phyloP scores from a whole-genome alignment of 2,888 invertebrate species.

The Habroteleia sp. region DNA sequence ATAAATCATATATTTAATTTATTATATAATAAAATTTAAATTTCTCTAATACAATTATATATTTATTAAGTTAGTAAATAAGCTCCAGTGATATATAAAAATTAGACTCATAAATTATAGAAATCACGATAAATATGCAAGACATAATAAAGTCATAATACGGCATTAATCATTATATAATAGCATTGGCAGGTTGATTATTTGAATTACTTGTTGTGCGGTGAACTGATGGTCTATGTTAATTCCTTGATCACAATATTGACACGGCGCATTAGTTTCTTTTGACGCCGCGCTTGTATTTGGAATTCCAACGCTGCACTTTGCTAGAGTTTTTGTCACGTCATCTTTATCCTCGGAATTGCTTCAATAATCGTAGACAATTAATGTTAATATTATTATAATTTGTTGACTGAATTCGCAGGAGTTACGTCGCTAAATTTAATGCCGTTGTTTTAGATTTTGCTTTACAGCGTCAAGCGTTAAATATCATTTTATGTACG shows the following conservation, averaged over 20 bases:
- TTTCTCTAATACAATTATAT: too few relatives aligned
- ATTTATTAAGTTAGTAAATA: too few relatives aligned
- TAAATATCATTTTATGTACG: too few relatives aligned
- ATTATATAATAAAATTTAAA: too few relatives aligned
- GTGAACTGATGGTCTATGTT: constrained; percentile 41
- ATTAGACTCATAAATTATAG: neutral
- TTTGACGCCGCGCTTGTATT: constrained; percentile 23
- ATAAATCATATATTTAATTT: too few relatives aligned
- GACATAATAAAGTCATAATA: constrained; percentile 9
- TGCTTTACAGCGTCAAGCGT: too few relatives aligned
- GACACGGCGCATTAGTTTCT: constrained; percentile 35
- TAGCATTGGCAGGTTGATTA: constrained; percentile 26
- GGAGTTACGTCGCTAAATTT: constrained; percentile 21
- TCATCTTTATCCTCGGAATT: constrained; percentile 37
- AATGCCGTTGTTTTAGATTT: constrained; percentile 36
- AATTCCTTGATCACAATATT: constrained; percentile 51
- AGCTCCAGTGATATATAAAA: too few relatives aligned
- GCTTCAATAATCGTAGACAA: constrained; percentile 37
- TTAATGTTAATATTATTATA: constrained; percentile 50
- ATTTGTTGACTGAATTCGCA: constrained; percentile 24
- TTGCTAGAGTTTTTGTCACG: constrained; percentile 16
- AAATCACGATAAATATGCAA: neutral
- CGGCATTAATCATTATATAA: constrained; percentile 24
- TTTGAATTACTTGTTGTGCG: constrained; percentile 51
- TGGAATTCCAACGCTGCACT: constrained; percentile 14